Percentiles rank a stretch among this genome's conserved stretches.
These are phyloP conservation scores for Alethe castanea DNA, from an alignment of 2,113 vertebrate species.

Conservation along the genomic window DNA sequence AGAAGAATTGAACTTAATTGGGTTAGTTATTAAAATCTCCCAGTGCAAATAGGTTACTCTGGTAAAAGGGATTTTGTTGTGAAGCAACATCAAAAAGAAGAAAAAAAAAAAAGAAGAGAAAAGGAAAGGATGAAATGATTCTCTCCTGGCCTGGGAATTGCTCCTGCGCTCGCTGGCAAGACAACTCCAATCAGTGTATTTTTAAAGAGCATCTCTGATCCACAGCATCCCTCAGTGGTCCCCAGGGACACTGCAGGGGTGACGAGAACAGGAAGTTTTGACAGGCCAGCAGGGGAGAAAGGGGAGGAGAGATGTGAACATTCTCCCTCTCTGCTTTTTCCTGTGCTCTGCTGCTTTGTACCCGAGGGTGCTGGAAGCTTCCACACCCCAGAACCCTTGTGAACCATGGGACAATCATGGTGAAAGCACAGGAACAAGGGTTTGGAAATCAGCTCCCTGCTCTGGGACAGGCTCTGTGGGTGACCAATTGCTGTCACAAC, in stretches of 20 bases:
- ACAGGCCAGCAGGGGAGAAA: neutral
- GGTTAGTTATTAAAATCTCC: constrained; percentile 55
- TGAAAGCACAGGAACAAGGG: neutral
- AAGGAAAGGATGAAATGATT: neutral
- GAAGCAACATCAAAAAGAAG: constrained; percentile 15
- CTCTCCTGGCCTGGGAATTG: neutral
- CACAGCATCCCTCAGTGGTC: constrained; percentile 39
- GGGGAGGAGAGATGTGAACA: neutral
- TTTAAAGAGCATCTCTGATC: constrained; percentile 20
- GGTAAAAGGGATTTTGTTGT: constrained; percentile 28
- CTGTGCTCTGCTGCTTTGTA: neutral
- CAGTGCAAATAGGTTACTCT: constrained; percentile 38
- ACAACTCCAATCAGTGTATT: neutral
- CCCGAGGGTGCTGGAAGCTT: neutral
- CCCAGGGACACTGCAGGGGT: constrained; percentile 21
- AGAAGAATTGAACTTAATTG: constrained; percentile 51
- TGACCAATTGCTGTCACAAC: neutral
- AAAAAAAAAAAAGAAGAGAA: neutral
- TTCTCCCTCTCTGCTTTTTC: neutral
- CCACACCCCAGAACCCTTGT: neutral
- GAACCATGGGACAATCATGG: accelerated
- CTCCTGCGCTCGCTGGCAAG: neutral
- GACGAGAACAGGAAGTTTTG: neutral
- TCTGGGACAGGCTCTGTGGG: neutral
- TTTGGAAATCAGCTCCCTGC: neutral